Evolutionary conservation across 2,888 invertebrate species (phyloP).

Genomic region (Heliconius erato): DNA sequence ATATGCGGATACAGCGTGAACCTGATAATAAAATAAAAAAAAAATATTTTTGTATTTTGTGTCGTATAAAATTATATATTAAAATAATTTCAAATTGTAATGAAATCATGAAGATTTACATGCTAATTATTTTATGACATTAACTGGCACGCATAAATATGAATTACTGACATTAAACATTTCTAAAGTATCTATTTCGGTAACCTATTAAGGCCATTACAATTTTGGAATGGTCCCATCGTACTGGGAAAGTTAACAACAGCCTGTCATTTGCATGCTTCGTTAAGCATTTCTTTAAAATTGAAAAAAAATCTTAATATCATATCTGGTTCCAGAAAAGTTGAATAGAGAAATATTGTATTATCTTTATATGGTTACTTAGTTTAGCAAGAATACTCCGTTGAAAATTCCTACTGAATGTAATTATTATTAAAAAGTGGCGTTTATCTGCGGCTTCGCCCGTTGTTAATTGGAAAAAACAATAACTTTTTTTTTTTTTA

Average conservation of each 20-base stretch:
- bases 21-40: not conserved
- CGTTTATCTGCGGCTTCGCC: no score
- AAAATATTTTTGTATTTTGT: not conserved
- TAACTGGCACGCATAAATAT: not conserved
- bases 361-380: not conserved
- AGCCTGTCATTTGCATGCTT: slow-evolving; percentile 27
- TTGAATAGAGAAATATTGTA: not conserved
- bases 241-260: slow-evolving; percentile 26
- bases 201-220: slow-evolving; percentile 17
- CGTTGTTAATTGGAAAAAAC: no score
- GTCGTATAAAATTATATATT: not conserved
- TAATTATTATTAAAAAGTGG: no score
- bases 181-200: slow-evolving; percentile 14
- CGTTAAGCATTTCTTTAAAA: slow-evolving; percentile 29
- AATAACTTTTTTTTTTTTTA: no score
- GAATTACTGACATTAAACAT: slow-evolving; percentile 9
- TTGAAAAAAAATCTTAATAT: not conserved
- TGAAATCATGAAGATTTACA: not conserved
- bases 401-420: no score
- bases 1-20: no score
- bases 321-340: not conserved
- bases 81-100: not conserved
- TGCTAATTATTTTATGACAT: not conserved
- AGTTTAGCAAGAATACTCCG: not conserved
- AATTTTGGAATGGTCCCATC: slow-evolving; percentile 20